A percentile compares a stretch with the other conserved stretches of the same genome.
These are phyloP conservation scores for Nycteola revayana DNA, from an alignment of 2,888 invertebrate species.

Conservation along the genomic window DNA sequence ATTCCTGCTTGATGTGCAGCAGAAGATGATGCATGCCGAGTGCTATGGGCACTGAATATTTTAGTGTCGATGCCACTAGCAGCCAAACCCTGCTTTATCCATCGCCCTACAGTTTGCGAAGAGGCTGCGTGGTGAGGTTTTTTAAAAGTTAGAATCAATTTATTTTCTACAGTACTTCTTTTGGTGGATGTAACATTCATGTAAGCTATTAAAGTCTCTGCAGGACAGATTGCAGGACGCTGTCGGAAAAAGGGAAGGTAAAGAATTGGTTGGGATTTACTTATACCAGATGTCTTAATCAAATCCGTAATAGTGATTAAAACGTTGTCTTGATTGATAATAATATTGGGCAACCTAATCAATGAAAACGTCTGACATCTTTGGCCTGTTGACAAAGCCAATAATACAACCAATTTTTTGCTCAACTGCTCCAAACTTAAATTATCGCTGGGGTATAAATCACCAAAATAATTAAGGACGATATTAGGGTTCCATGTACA, in stretches of 20 bases:
- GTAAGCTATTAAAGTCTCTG: neutral
- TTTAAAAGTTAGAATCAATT: neutral
- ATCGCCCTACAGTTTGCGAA: neutral
- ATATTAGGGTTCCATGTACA: neutral
- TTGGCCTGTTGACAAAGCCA: neutral
- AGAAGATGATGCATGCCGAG: too few species aligned
- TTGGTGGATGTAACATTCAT: neutral
- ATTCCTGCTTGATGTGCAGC: too few species aligned
- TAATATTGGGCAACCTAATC: neutral
- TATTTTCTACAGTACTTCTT: neutral
- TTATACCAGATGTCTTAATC: neutral
- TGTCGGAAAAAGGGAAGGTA: neutral
- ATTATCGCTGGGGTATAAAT: neutral
- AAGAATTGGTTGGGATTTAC: neutral
- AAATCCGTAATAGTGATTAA: conserved; percentile 1
- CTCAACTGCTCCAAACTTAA: neutral
- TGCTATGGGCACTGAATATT: too few species aligned
- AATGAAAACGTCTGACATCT: neutral
- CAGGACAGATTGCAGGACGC: conserved; percentile 1
- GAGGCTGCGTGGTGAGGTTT: neutral
- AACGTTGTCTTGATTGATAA: neutral
- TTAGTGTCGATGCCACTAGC: neutral
- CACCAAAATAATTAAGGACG: neutral
- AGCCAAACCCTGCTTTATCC: neutral
- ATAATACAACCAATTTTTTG: neutral